Conservation (phyloP, 2,113 vertebrate genomes). For the Malurus elegans region DNA sequence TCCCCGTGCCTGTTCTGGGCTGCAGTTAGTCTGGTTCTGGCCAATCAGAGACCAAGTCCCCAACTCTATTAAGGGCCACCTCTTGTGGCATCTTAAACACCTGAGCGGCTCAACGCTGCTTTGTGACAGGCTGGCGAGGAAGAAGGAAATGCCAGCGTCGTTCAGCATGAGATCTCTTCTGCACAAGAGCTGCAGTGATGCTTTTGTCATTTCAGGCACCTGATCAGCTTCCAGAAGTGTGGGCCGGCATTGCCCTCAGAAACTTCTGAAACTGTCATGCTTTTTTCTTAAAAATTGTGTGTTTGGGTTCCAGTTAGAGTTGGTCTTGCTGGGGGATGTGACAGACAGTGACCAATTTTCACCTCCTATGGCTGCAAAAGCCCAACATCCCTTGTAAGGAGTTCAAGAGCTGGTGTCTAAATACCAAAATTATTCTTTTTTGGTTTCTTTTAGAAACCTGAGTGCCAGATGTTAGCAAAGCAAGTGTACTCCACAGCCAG, state of each 20-base stretch:
- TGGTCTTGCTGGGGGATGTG: neutral
- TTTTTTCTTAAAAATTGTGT: neutral
- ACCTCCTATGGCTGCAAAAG: neutral
- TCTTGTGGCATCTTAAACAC: neutral
- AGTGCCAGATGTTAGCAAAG: neutral
- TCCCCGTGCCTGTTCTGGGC: rapidly evolving
- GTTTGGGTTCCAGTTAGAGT: neutral
- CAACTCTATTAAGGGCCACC: neutral
- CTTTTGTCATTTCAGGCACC: neutral
- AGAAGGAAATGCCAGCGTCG: rapidly evolving
- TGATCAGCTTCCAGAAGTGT: neutral
- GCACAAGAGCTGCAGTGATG: neutral
- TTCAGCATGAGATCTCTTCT: neutral
- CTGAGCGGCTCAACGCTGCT: neutral
- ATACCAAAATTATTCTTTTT: neutral
- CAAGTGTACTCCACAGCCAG: neutral
- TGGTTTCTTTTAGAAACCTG: neutral
- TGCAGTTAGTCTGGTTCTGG: neutral
- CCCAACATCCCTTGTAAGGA: neutral
- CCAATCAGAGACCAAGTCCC: neutral
- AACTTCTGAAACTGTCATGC: neutral
- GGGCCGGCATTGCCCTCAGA: rapidly evolving
- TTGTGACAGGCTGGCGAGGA: neutral
- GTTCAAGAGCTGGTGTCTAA: neutral
- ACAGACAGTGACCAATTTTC: neutral